Evolutionary conservation across 2,797 vertebrate species (phyloP).

Genomic region (Lepilemur septentrionalis): DNA sequence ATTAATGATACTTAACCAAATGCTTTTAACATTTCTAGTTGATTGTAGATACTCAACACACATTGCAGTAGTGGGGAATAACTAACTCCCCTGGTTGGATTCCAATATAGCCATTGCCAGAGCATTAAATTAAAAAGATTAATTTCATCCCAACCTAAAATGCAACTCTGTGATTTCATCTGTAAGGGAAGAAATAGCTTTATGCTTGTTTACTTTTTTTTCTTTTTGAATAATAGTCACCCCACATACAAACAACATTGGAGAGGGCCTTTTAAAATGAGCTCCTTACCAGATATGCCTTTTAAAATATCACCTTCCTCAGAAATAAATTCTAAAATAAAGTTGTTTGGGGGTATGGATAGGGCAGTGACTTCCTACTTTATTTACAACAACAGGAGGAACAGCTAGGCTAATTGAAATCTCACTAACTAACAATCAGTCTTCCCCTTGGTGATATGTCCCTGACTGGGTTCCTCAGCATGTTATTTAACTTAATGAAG

Average conservation of each 20-base stretch:
- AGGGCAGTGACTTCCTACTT: slow-evolving; percentile 11
- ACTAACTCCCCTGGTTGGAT: slow-evolving; percentile 9
- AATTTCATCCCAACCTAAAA: slow-evolving; percentile 40
- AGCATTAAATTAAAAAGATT: slow-evolving; percentile 43
- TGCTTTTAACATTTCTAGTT: slow-evolving; percentile 55
- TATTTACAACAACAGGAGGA: slow-evolving; percentile 47
- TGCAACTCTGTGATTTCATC: slow-evolving; percentile 3
- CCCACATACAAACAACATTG: background rate
- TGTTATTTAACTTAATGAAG: background rate
- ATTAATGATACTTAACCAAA: slow-evolving; percentile 27
- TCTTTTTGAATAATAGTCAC: background rate
- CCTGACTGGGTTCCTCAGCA: slow-evolving; percentile 41
- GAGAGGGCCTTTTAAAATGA: slow-evolving; percentile 43
- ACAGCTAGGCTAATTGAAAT: slow-evolving; percentile 63
- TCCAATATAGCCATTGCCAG: background rate
- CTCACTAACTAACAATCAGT: slow-evolving; percentile 30
- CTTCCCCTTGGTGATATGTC: background rate
- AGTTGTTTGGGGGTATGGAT: background rate
- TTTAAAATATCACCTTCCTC: slow-evolving; percentile 40
- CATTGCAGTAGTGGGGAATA: slow-evolving; percentile 23
- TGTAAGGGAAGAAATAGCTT: background rate
- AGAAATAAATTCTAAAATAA: slow-evolving; percentile 51
- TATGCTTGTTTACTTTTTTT: background rate
- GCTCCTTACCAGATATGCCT: background rate
- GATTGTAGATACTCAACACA: slow-evolving; percentile 55